phyloP scores from a whole-genome alignment of 2,888 invertebrate genomes.

The Hybos culiciformis region DNA sequence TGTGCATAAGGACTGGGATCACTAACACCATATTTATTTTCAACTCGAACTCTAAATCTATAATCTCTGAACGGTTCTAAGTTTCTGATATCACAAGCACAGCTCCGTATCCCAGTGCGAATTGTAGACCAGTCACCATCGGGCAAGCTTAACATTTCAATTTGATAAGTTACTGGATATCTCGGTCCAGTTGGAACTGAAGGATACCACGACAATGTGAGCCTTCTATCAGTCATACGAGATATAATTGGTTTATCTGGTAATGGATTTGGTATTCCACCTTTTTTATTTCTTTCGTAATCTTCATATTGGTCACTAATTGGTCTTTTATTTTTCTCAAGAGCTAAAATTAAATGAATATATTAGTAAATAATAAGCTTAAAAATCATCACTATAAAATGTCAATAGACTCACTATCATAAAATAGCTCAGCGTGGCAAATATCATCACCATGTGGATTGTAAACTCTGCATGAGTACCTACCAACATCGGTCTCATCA shows the following conservation, averaged over 20 bases:
- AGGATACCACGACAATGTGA: constrained; percentile 88
- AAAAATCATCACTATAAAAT: too few relatives aligned
- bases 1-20: constrained; percentile 88
- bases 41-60: constrained; percentile 87
- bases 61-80: constrained; percentile 89
- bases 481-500: constrained; percentile 67
- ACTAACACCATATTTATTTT: constrained; percentile 91
- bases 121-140: constrained; percentile 88
- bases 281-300: constrained; percentile 67
- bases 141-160: constrained; percentile 85
- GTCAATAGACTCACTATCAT: constrained; percentile 47
- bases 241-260: constrained; percentile 85
- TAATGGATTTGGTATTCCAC: constrained; percentile 75
- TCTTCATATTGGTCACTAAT: constrained; percentile 69
- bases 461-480: constrained; percentile 67
- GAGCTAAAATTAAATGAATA: constrained; percentile 33
- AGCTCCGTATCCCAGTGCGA: constrained; percentile 70
- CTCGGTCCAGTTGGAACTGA: constrained; percentile 77
- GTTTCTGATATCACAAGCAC: constrained; percentile 78
- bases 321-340: constrained; percentile 54
- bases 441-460: constrained; percentile 74
- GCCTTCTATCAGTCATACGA: constrained; percentile 76
- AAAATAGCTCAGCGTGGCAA: constrained; percentile 65
- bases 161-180: constrained; percentile 83
- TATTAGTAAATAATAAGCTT: background rate